A percentile compares a stretch with the other conserved stretches of the same genome.
These are phyloP conservation scores for Pangasianodon gigas DNA, from an alignment of 2,113 vertebrate genomes.

Conservation along the genomic window DNA sequence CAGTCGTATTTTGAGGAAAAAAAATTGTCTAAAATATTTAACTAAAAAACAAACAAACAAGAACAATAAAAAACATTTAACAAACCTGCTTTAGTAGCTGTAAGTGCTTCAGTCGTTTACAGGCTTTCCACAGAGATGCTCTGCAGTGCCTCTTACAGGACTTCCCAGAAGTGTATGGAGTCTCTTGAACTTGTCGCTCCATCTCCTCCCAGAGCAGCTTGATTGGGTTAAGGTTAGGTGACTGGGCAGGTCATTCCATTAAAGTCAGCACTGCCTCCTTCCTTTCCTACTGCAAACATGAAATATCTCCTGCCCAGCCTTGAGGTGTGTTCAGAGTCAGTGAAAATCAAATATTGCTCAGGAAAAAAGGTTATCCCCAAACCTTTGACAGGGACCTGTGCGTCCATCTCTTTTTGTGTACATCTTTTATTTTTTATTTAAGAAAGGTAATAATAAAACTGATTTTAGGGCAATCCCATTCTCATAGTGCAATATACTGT, in stretches of 20 bases:
- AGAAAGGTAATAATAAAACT: background rate
- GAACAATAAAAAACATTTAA: background rate
- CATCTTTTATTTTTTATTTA: background rate
- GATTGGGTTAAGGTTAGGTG: background rate
- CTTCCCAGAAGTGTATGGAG: background rate
- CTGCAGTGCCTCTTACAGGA: background rate
- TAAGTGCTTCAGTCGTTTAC: background rate
- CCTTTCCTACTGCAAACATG: background rate
- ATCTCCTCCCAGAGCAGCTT: background rate
- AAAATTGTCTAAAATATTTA: background rate
- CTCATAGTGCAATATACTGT: background rate
- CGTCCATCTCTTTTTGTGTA: background rate
- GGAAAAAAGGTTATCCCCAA: background rate
- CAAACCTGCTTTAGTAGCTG: background rate
- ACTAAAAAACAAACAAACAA: background rate
- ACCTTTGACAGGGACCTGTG: background rate
- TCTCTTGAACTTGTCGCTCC: background rate
- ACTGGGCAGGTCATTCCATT: slow-evolving; percentile 10
- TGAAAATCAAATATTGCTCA: background rate
- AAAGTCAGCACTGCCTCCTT: background rate
- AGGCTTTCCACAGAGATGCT: background rate
- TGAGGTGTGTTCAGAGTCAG: background rate
- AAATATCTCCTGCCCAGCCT: background rate
- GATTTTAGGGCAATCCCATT: background rate
- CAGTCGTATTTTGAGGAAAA: background rate